Base-by-base conservation (phyloP, 2,113 vertebrate species). In the Baryphthengus martii region DNA sequence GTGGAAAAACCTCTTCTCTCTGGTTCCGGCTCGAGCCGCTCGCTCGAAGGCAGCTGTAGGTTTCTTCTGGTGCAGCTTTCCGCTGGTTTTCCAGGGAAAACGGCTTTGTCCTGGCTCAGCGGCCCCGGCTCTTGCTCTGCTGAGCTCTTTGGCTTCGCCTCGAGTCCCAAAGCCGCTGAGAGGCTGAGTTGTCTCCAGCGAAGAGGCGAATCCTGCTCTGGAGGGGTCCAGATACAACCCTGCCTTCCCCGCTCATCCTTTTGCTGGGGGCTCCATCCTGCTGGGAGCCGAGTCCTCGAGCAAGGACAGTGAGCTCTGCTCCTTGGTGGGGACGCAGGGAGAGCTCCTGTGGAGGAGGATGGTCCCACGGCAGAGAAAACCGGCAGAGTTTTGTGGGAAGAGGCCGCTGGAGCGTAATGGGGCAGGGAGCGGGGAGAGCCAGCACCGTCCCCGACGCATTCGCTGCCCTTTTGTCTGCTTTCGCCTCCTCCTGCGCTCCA, bases 41-140 rank as follows among this genome's bases (percentile, higher is more conserved):
- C 7, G 65, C 59, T 45, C 6, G 0, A 26, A 12, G 14, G 25
- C 82, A 15, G 55, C 3, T 19, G 59, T 18, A 17, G 35, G 4
- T 63, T 47, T 18, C 62, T 40, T 39, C 47, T 4, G 26, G 5
- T 4, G 44, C 39, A 19, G 8, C 4, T 81, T 78, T 42, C 74
- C 5, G 9, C 23, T 20, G 74, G 15, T 31, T 81, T 86, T 62
- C 71, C 35, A 77, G 53, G 3, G 61, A 26, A 73, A 80, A 44
- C 39, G 4, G 90, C 72, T 59, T 37, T 2, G 1, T 52, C 53
- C 45, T 15, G 17, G 39, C 67, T 25, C 59, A 33, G 49, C 2
- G 1, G 37, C 66, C 2, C 6, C 4, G 0, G 67, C 50, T 66
- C 11, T 19, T 17, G 62, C 37, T 87, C 73, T 0, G 0, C 19